These are phyloP conservation scores for Cetonia aurata DNA, from an alignment of 2,888 invertebrate genomes.

Conservation along the genomic window DNA sequence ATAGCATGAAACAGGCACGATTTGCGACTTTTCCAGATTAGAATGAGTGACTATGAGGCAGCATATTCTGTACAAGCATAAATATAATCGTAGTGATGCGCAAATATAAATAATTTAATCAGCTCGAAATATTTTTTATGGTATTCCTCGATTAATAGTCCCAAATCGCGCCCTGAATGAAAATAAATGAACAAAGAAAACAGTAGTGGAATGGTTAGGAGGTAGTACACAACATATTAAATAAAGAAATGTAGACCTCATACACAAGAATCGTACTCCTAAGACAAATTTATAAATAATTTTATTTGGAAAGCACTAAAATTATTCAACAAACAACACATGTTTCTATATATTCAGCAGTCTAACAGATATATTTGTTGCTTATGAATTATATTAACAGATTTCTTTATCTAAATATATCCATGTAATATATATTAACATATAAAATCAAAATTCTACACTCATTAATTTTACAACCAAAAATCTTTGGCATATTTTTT, in stretches of 20 bases:
- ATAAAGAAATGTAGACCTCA: conserved; percentile 23
- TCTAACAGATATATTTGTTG: conserved; percentile 47
- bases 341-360: conserved; percentile 33
- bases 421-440: conserved; percentile 42
- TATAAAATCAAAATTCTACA: conserved; percentile 46
- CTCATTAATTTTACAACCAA: conserved; percentile 49
- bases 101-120: too few species aligned
- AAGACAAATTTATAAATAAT: conserved; percentile 24
- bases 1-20: too few species aligned
- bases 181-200: conserved; percentile 19
- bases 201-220: conserved; percentile 33
- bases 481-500: conserved; percentile 49
- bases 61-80: too few species aligned
- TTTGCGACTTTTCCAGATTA: not conserved
- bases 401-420: conserved; percentile 40
- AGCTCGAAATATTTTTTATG: too few species aligned
- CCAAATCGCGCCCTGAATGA: not conserved
- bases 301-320: conserved; percentile 40
- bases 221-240: conserved; percentile 23
- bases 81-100: too few species aligned
- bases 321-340: conserved; percentile 38
- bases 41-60: not conserved
- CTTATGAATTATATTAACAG: conserved; percentile 40
- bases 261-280: conserved; percentile 12
- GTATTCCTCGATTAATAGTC: too few species aligned